Evolutionary conservation across 2,113 vertebrate species (phyloP).

Genomic region (Gulo gulo): DNA sequence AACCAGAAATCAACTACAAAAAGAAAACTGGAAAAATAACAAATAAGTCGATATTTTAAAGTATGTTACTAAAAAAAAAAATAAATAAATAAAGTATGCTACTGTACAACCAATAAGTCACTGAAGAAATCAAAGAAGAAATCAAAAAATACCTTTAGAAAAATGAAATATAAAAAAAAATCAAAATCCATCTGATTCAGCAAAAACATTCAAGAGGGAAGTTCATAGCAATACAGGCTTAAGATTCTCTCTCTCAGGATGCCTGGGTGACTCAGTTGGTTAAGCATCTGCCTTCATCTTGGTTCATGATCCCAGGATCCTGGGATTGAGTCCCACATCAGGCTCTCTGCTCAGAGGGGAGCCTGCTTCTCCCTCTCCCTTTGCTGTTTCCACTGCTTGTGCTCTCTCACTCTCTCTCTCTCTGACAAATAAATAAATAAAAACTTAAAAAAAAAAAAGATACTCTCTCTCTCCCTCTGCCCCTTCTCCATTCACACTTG

Average conservation of each 20-base stretch:
- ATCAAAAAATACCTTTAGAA: neutral
- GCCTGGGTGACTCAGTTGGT: too few relatives aligned
- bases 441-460: too few relatives aligned
- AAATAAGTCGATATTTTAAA: neutral
- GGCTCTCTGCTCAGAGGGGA: too few relatives aligned
- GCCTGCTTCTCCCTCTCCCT: too few relatives aligned
- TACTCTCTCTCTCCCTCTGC: neutral
- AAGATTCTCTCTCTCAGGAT: neutral
- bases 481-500: neutral
- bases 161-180: neutral
- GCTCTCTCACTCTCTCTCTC: too few relatives aligned
- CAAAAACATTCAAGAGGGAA: neutral
- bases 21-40: neutral
- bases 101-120: neutral
- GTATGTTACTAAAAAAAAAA: neutral
- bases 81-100: neutral
- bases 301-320: too few relatives aligned
- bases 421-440: too few relatives aligned
- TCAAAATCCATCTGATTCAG: neutral
- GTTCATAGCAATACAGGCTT: neutral
- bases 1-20: neutral
- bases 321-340: too few relatives aligned
- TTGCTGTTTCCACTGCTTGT: too few relatives aligned
- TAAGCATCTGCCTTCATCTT: too few relatives aligned
- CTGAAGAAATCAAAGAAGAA: neutral